Evolutionary conservation across 2,113 vertebrate species (phyloP).

Genomic region (Dipodomys merriami): DNA sequence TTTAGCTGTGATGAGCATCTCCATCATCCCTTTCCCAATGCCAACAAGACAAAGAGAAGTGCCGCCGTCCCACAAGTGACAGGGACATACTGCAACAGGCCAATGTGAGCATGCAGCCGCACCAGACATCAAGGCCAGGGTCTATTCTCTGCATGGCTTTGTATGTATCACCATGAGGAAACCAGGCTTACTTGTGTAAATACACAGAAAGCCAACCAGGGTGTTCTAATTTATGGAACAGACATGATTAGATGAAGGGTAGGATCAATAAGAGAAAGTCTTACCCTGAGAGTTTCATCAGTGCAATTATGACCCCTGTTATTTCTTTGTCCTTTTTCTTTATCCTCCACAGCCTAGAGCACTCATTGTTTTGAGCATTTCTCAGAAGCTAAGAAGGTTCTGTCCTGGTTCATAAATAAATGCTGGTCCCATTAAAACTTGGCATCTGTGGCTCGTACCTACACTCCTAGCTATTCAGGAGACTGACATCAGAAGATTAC

Average conservation of each 20-base stretch:
- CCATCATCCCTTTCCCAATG: background rate
- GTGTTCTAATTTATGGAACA: background rate
- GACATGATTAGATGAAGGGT: background rate
- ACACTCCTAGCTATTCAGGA: too few relatives aligned
- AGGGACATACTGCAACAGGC: too few relatives aligned
- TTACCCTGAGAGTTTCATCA: background rate
- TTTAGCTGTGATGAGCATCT: background rate
- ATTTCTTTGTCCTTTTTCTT: background rate
- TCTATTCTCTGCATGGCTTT: background rate
- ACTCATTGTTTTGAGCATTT: background rate
- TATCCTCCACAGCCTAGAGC: background rate
- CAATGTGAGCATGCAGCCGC: background rate
- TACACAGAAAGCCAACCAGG: background rate
- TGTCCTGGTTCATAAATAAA: background rate
- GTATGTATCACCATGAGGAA: background rate
- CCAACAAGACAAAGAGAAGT: background rate
- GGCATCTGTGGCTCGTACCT: too few relatives aligned
- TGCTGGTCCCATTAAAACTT: background rate
- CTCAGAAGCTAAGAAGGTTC: background rate
- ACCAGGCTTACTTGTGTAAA: background rate
- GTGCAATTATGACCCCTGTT: background rate
- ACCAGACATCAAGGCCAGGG: background rate
- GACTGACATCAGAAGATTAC: too few relatives aligned
- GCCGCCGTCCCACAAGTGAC: background rate
- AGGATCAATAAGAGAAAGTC: background rate